phyloP scores from a whole-genome alignment of 2,888 invertebrate species.

The Mesopsocus fuscifrons region DNA sequence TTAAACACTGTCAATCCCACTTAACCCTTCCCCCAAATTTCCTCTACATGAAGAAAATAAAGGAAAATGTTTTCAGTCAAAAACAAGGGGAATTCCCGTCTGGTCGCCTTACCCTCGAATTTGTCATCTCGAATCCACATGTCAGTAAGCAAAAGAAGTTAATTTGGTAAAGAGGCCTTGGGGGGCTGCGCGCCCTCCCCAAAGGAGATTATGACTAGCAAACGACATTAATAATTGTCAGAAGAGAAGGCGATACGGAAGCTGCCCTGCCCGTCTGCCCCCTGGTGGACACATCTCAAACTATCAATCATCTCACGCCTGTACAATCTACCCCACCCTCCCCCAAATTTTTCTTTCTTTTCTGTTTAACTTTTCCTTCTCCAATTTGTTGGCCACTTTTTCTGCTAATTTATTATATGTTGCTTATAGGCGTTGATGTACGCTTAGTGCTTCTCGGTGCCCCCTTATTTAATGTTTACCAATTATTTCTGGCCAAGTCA shows the following conservation, averaged over 20 bases:
- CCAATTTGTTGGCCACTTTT: too few relatives aligned
- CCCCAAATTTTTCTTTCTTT: too few relatives aligned
- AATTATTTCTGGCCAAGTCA: too few relatives aligned
- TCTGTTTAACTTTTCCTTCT: too few relatives aligned
- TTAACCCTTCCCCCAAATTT: too few relatives aligned
- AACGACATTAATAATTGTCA: conserved; percentile 9
- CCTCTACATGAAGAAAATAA: too few relatives aligned
- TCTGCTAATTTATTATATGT: too few relatives aligned
- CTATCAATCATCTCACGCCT: conserved; percentile 9
- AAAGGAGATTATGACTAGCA: conserved; percentile 9
- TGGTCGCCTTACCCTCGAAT: background rate
- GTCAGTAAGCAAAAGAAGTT: conserved; percentile 10
- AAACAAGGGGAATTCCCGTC: background rate
- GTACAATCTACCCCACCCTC: background rate
- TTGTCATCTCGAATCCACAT: conserved; percentile 7
- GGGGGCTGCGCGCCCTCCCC: background rate
- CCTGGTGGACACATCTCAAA: conserved; percentile 9
- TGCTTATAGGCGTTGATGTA: too few relatives aligned
- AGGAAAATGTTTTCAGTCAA: too few relatives aligned
- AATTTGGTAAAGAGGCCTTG: conserved; percentile 8
- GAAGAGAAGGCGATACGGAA: conserved; percentile 3
- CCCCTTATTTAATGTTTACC: too few relatives aligned
- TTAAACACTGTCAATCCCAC: too few relatives aligned
- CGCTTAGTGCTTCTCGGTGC: too few relatives aligned
- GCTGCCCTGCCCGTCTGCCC: background rate